These are phyloP conservation scores for Charadrius vociferus DNA, from an alignment of 2,113 vertebrate genomes.

Conservation along the genomic window DNA sequence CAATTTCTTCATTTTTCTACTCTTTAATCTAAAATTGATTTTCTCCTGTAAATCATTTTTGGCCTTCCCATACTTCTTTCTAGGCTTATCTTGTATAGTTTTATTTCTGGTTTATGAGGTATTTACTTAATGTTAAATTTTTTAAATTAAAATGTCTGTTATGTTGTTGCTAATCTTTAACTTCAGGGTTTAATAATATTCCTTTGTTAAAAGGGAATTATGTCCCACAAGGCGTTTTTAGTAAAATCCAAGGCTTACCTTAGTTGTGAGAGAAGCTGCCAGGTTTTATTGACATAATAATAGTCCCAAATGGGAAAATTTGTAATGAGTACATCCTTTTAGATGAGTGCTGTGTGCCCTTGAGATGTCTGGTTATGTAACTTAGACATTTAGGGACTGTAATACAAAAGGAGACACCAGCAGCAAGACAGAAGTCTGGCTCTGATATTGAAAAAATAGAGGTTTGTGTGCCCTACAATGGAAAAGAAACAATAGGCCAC, in stretches of 20 bases:
- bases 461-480: background rate
- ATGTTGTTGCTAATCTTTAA: background rate
- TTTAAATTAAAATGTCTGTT: background rate
- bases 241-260: background rate
- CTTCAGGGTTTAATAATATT: background rate
- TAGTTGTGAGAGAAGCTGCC: conserved; percentile 6
- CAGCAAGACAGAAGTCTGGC: background rate
- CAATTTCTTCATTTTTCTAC: background rate
- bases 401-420: background rate
- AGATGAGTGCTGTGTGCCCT: conserved; percentile 29
- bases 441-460: background rate
- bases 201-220: background rate
- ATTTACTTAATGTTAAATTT: background rate
- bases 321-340: conserved; percentile 38
- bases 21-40: background rate
- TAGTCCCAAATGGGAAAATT: conserved; percentile 9
- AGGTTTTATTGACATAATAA: conserved; percentile 27
- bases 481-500: background rate
- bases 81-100: background rate
- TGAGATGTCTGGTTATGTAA: conserved; percentile 45
- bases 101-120: background rate
- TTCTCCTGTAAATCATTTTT: background rate
- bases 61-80: background rate
- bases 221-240: background rate
- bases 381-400: background rate